Evolutionary conservation across 2,888 invertebrate species (phyloP), one percentile per base, ranked within the genome.

Genomic region (Trichogramma evanescens): DNA sequence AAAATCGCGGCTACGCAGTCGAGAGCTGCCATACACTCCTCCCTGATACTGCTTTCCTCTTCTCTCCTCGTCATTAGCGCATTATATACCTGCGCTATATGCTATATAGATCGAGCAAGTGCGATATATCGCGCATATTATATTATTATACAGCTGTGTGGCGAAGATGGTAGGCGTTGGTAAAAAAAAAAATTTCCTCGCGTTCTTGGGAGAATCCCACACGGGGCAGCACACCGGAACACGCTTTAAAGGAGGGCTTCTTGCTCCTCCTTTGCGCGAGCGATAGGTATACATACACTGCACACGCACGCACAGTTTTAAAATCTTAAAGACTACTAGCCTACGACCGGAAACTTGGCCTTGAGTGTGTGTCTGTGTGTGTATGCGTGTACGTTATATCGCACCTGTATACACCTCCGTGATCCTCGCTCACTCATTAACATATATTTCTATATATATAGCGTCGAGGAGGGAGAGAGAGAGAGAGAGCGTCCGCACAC

Each of bases 121-220:
- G 38, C 26, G 10, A 26, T 45, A n/a, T 9, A 9, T 9, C 9
- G 45, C 9, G 8, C 45, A n/a, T 45, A 8, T 45, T 45, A n/a
- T 8, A n/a, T 8, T 10, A 8, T 45, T 45, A 45, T 10, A 8
- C 8, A 45, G 45, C 8, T 10, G 45, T 10, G 45, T 8, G 45
- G 45, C 45, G 9, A 8, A 8, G 45, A n/a, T 8, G 10, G 10
- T 26, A 26, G 26, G 26, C 26, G 26, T 1, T 26, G 26, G 26
- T 26, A 26, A 26, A 26, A 26, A 26, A 26, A 26, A 26, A 26
- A 26, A 26, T 26, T 26, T 2, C 26, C 26, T 26, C 26, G 7
- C 10, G 66, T 59, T 68, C 76, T 75, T 76, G 76, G 72, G 76
- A 76, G 72, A 73, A 66, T 76, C 76, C 72, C 76, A 76, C 76